Percentiles rank a stretch among this genome's conserved stretches.
These are phyloP conservation scores for Synaphobranchus kaupii DNA, from an alignment of 2,797 vertebrate genomes.

Conservation along the genomic window DNA sequence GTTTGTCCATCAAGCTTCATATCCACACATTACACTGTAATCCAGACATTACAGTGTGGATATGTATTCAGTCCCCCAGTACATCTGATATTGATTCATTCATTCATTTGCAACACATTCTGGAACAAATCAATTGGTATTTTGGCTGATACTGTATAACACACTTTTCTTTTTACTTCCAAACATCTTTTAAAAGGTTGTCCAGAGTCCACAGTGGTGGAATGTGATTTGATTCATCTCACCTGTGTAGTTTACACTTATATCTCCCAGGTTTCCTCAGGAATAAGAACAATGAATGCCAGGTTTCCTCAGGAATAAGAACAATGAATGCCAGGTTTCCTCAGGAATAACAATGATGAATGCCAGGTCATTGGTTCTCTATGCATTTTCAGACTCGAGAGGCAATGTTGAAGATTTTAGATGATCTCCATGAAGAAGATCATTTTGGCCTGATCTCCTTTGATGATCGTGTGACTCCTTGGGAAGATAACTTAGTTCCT, in stretches of 20 bases:
- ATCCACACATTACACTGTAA: too few relatives aligned
- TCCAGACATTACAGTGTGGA: background rate
- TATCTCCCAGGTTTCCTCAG: too few relatives aligned
- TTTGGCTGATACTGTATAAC: too few relatives aligned
- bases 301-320: too few relatives aligned
- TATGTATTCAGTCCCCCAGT: background rate
- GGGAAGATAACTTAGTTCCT: conserved; percentile 76
- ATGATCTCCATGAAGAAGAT: conserved; percentile 78
- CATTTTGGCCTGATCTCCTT: conserved; percentile 84
- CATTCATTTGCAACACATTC: background rate
- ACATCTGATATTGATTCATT: background rate
- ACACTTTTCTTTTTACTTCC: too few relatives aligned
- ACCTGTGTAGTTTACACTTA: background rate
- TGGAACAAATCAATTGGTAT: too few relatives aligned
- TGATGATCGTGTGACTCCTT: conserved; percentile 56
- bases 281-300: too few relatives aligned
- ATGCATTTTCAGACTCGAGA: conserved; percentile 73
- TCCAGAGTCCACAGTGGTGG: background rate
- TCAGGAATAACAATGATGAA: background rate
- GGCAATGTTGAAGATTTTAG: conserved; percentile 83
- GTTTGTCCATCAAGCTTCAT: background rate
- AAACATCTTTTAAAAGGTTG: too few relatives aligned
- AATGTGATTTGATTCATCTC: background rate
- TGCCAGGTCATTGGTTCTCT: background rate
- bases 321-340: too few relatives aligned